phyloP scores from a whole-genome alignment of 2,888 invertebrate species.

The Lysandra bellargus region DNA sequence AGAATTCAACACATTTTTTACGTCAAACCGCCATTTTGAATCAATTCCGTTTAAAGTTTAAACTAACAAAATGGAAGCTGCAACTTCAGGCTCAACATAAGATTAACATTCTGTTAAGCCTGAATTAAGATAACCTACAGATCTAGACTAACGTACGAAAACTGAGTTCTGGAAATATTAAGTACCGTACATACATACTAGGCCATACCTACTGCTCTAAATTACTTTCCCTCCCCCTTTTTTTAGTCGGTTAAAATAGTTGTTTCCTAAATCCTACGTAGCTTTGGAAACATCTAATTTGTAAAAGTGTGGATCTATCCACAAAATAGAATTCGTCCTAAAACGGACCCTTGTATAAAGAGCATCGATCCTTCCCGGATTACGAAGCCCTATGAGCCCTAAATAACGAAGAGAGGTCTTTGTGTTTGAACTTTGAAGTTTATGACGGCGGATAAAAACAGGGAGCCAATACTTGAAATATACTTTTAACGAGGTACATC shows the following conservation, averaged over 20 bases:
- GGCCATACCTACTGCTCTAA: no score
- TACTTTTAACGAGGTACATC: not conserved
- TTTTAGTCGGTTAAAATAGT: no score
- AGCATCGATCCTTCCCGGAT: not conserved
- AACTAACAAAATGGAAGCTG: constrained; percentile 18
- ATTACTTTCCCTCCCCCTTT: no score
- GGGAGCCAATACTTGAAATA: not conserved
- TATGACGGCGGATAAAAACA: not conserved
- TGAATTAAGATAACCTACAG: no score
- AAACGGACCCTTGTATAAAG: not conserved
- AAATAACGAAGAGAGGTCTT: not conserved
- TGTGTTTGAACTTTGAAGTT: not conserved
- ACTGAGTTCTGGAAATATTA: no score
- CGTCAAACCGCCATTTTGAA: constrained; percentile 32
- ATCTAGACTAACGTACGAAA: no score
- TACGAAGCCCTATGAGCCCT: not conserved
- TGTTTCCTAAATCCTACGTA: no score
- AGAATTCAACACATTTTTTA: constrained; percentile 25
- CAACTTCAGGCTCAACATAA: no score
- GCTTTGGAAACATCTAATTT: no score
- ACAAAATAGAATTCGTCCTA: not conserved
- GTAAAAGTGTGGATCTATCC: not conserved
- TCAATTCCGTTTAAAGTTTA: constrained; percentile 31
- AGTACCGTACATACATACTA: no score
- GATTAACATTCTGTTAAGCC: no score